Evolutionary conservation across 1,140 invertebrate genomes (phyloP), one percentile per base, ranked within the genome.

Genomic region (Sitophilus oryzae): DNA sequence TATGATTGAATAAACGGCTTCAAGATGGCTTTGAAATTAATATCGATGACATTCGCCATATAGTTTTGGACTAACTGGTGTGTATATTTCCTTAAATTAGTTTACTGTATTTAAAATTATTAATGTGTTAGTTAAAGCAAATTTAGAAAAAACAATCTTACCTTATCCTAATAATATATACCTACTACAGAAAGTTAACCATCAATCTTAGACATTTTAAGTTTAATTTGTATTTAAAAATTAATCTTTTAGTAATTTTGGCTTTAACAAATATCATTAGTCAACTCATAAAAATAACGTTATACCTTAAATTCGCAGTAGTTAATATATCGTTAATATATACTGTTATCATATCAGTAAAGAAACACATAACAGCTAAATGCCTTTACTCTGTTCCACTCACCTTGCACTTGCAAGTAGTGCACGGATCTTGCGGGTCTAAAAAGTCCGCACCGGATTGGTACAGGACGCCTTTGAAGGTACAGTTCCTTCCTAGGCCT

Each of bases 321-420:
- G 9, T 40, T 38, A 22, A 21, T 49, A 9, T 21, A 11, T 47
- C n/a, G n/a, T n/a, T n/a, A n/a, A n/a, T n/a, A n/a, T n/a, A n/a
- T 36, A 47, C 11, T 47, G 4, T 16, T 23, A n/a, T 36, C 23
- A 18, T 15, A 45, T 25, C 25, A 45, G 19, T 21, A 30, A 36
- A 34, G n/a, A 10, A 25, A 20, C 22, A n/a, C 14, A 30, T 23
- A 18, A 49, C 47, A 38, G 14, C 36, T 42, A 11, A 34, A 25
- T 4, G 14, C n/a, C n/a, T 18, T 14, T 30, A 18, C 15, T 34
- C 9, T 11, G 8, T 42, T 4, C 30, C 21, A 61, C 64, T 58
- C 46, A 88, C 85, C 80, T 86, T 85, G 75, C 86, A 89, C 74
- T 82, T 82, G 77, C 86, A 88, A 52, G 80, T 79, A 61, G 82